Percentiles rank a stretch among this genome's conserved stretches.
These are phyloP conservation scores for Tillus elongatus DNA, from an alignment of 2,888 invertebrate genomes.

Conservation along the genomic window DNA sequence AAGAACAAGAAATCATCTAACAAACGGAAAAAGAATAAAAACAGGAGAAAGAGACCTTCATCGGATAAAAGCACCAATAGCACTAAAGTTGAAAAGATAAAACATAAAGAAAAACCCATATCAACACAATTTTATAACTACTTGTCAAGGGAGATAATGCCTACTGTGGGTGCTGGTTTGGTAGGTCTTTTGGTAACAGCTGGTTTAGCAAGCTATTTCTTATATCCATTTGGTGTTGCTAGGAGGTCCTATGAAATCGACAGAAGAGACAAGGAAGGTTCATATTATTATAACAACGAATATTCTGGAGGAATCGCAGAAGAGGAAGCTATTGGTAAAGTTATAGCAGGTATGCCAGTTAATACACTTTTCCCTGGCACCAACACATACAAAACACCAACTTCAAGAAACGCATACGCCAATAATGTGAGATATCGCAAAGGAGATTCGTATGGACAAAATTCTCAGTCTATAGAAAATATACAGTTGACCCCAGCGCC, in stretches of 20 bases:
- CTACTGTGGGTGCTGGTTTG: slow-evolving; percentile 68
- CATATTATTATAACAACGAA: slow-evolving; percentile 59
- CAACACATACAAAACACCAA: slow-evolving; percentile 24
- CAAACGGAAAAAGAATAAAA: slow-evolving; percentile 53
- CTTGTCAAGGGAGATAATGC: slow-evolving; percentile 70
- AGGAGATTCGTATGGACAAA: slow-evolving; percentile 18
- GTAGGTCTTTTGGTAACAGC: slow-evolving; percentile 65
- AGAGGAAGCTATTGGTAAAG: slow-evolving; percentile 68
- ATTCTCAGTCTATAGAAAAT: neutral
- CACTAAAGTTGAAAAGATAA: slow-evolving; percentile 25
- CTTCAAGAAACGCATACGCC: slow-evolving; percentile 25
- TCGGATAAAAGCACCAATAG: slow-evolving; percentile 42
- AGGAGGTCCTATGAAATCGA: slow-evolving; percentile 58
- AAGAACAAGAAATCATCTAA: slow-evolving; percentile 37
- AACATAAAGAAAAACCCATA: slow-evolving; percentile 48
- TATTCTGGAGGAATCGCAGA: slow-evolving; percentile 64
- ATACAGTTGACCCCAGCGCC: neutral
- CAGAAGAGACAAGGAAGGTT: slow-evolving; percentile 48
- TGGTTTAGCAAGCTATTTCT: slow-evolving; percentile 66
- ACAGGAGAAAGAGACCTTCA: slow-evolving; percentile 50
- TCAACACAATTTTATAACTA: slow-evolving; percentile 69
- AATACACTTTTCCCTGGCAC: slow-evolving; percentile 22
- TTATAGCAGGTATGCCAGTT: slow-evolving; percentile 51
- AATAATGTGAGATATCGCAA: slow-evolving; percentile 24
- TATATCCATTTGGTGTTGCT: slow-evolving; percentile 63